A percentile compares a stretch with the other conserved stretches of the same genome.
phyloP scores from a whole-genome alignment of 2,888 invertebrate genomes.

The Xanthorhoe spadicearia region DNA sequence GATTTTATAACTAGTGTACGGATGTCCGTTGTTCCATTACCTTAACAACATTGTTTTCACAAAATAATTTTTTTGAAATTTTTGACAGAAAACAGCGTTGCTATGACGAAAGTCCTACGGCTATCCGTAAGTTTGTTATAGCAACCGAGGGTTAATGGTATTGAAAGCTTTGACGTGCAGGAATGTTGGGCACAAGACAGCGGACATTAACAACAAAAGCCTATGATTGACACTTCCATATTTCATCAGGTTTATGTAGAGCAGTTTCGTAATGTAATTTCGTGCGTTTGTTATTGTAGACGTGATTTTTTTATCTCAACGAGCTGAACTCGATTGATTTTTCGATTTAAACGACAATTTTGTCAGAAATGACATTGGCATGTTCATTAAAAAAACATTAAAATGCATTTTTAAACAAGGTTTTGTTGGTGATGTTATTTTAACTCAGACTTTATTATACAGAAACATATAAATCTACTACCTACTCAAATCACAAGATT shows the following conservation, averaged over 20 bases:
- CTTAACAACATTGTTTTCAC: no score
- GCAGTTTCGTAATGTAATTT: constrained; percentile 8
- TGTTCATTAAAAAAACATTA: background rate
- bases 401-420: background rate
- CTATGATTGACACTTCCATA: constrained; percentile 26
- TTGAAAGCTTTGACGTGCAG: constrained; percentile 17
- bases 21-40: no score
- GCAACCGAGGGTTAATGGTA: no score
- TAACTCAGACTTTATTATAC: background rate
- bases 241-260: constrained; percentile 4
- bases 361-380: no score
- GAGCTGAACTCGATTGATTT: background rate
- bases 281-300: background rate
- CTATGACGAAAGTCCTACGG: no score
- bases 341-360: no score
- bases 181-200: constrained; percentile 11
- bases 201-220: constrained; percentile 18
- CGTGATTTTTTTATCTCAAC: background rate
- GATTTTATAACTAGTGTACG: no score
- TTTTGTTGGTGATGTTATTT: background rate
- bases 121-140: no score
- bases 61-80: no score
- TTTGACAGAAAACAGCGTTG: no score
- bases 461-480: background rate
- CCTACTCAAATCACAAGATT: background rate